Evolutionary conservation across 2,888 invertebrate species (phyloP), one percentile per base, ranked within the genome.

Genomic region (Polyommatus icarus): DNA sequence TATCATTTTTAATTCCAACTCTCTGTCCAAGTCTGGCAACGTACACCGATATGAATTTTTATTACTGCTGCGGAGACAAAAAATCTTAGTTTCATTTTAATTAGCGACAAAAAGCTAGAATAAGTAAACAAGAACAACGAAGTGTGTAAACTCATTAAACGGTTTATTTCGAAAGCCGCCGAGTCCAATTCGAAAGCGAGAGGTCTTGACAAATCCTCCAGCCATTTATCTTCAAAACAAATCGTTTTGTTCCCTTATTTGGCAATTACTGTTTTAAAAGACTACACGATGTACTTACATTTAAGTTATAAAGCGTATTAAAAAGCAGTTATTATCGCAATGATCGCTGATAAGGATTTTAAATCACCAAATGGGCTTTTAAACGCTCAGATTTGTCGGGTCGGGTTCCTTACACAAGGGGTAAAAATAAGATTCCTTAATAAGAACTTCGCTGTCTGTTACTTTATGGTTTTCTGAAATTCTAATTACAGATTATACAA

Each of bases 211-310:
- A 80, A 81, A 82, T 81, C 78, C 76, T 80, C 78, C 80, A 76
- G 81, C 79, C 79, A 81, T 82, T 81, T 82, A 79, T 82, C 81
- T 81, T 75, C 71, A 78, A 79, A 81, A 80, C 82, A 80, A 82
- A 82, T 82, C 81, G 81, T 80, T 80, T 80, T 80, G 79, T 78
- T 80, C 79, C 79, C 78, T 77, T 78, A 79, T 78, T 79, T 78
- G 73, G 79, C 79, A 81, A 82, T 81, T 80, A 46, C 82, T 77
- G 82, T 78, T 79, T 76, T 80, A 76, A 76, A 18, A 24, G 54
- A 75, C 73, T 73, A 75, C 73, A 73, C 54, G 50, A 46, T 73
- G 73, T 36, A 67, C 29, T 2, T 46, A 46, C 10, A 10, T 3
- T 46, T 40, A 40, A 10, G 40, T 40, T 40, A 40, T 10, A 46